These are phyloP conservation scores for Pectinophora gossypiella DNA, from an alignment of 1,140 invertebrate species.

Conservation along the genomic window DNA sequence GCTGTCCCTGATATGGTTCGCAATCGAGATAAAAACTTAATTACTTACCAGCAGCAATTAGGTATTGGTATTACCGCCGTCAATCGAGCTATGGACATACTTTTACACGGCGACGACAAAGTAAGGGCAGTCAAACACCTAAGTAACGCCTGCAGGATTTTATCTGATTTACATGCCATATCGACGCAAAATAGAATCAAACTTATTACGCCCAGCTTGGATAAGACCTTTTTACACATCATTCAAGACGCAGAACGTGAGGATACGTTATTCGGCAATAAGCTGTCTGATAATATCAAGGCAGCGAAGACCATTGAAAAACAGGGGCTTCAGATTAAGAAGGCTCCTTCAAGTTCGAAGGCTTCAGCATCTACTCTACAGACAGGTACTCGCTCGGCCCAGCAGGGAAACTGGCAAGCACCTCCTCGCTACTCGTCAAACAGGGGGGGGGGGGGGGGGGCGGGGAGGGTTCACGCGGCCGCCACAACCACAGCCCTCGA, in stretches of 20 bases:
- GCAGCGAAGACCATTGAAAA: constrained; percentile 6
- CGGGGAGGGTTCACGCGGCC: background rate
- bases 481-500: background rate
- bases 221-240: constrained; percentile 4
- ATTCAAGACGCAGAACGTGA: constrained; percentile 7
- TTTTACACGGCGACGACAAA: constrained; percentile 6
- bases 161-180: background rate
- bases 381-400: background rate
- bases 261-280: constrained; percentile 5
- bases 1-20: constrained; percentile 3
- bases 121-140: background rate
- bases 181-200: constrained; percentile 1
- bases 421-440: constrained; percentile 2
- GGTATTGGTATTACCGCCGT: constrained; percentile 5
- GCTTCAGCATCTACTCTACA: background rate
- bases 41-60: constrained; percentile 2
- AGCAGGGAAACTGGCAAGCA: constrained; percentile 6
- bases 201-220: constrained; percentile 1
- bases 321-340: constrained; percentile 10
- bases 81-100: constrained; percentile 3
- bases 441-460: constrained; percentile 2
- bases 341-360: background rate
- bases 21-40: constrained; percentile 5
- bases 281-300: constrained; percentile 5
- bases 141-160: background rate